Conservation (phyloP, 2,888 invertebrate genomes). For the Cremastinae sp. region DNA sequence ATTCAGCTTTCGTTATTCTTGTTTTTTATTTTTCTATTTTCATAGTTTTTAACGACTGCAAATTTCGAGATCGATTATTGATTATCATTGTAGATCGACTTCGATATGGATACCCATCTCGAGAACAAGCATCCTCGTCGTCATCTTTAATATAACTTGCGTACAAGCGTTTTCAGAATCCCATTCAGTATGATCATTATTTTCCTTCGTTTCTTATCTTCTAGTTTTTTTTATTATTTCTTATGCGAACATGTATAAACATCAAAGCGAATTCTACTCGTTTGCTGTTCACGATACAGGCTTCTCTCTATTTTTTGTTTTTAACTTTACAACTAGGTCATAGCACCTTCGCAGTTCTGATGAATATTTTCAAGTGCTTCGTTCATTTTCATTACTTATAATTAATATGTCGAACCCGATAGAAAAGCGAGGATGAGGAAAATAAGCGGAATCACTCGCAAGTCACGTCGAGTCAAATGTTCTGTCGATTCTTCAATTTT, state of each 20-base stretch:
- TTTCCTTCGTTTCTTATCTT: constrained; percentile 2
- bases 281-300: constrained; percentile 27
- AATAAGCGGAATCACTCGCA: constrained; percentile 2
- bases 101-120: constrained; percentile 20
- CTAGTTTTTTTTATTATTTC: constrained; percentile 14
- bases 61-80: constrained; percentile 34
- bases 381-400: constrained; percentile 2
- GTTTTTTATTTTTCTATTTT: neutral
- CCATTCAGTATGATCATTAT: constrained; percentile 36
- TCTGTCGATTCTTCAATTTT: neutral
- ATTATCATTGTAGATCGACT: constrained; percentile 49
- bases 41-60: constrained; percentile 27
- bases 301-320: neutral
- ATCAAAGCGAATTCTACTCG: constrained; percentile 37
- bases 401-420: constrained; percentile 7
- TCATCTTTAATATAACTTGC: constrained; percentile 34
- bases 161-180: constrained; percentile 53
- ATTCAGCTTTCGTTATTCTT: neutral
- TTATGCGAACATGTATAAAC: constrained; percentile 41
- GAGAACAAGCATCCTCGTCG: constrained; percentile 18
- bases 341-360: constrained; percentile 26
- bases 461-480: constrained; percentile 3
- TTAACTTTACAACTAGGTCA: constrained; percentile 22
- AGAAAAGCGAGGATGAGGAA: constrained; percentile 10
- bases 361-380: constrained; percentile 25